phyloP scores from a whole-genome alignment of 2,888 invertebrate species.

The Steromphala cineraria region DNA sequence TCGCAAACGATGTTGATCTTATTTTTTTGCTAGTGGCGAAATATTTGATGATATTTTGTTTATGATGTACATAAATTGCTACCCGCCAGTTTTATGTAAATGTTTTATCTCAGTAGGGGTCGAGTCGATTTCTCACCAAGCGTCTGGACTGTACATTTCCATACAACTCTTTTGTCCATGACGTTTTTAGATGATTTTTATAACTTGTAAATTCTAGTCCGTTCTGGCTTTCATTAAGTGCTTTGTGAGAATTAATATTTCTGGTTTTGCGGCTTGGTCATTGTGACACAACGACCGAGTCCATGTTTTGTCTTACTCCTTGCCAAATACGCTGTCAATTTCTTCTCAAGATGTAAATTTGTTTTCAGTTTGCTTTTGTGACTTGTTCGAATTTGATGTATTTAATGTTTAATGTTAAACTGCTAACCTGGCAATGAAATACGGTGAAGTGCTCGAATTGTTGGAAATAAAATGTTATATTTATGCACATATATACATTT shows the following conservation, averaged over 20 bases:
- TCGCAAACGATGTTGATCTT: too few relatives aligned
- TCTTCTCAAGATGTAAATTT: not conserved
- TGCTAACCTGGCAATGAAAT: not conserved
- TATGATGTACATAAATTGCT: too few relatives aligned
- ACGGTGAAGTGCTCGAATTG: conserved; percentile 9
- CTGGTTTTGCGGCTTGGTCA: not conserved
- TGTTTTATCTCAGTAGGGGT: too few relatives aligned
- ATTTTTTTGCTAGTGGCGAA: too few relatives aligned
- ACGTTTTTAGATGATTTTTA: not conserved
- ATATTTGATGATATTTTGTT: too few relatives aligned
- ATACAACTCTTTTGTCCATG: not conserved
- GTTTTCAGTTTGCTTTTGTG: not conserved
- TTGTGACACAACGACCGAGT: not conserved
- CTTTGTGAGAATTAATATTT: not conserved
- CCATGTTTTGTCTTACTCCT: not conserved
- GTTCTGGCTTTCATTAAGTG: not conserved
- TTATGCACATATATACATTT: not conserved
- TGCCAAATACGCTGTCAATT: not conserved
- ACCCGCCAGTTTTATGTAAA: too few relatives aligned
- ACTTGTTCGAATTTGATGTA: conserved; percentile 10
- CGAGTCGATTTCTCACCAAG: too few relatives aligned
- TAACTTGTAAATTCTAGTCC: conserved; percentile 15
- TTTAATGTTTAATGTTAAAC: not conserved
- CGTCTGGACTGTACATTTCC: not conserved
- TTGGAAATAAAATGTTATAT: conserved; percentile 20